A percentile compares a stretch with the other conserved stretches of the same genome.
Conservation (phyloP, 53 echinoderm and acorn worm genomes). For the Antedon mediterranea region DNA sequence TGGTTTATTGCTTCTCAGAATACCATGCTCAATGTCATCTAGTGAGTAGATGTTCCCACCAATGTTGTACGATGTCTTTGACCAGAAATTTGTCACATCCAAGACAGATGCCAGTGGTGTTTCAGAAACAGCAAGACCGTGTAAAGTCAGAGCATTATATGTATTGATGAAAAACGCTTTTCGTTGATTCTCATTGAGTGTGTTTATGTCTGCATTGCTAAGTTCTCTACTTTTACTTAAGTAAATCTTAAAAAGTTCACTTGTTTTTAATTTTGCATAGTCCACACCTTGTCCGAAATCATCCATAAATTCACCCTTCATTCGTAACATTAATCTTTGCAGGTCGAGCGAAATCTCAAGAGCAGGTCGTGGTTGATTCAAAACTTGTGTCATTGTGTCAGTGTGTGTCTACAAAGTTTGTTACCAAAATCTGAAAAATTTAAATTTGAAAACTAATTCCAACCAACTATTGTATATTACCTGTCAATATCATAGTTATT, state of each 20-base stretch:
- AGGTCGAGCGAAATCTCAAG: slow-evolving; percentile 28
- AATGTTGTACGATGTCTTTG: slow-evolving; percentile 41
- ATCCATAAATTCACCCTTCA: slow-evolving; percentile 49
- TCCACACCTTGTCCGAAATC: slow-evolving; percentile 32
- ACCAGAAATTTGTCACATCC: slow-evolving; percentile 53
- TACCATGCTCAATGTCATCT: slow-evolving; percentile 68
- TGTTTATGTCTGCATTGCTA: slow-evolving; percentile 20
- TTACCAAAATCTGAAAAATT: too few species aligned
- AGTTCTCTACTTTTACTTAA: slow-evolving; percentile 25
- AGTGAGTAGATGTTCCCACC: slow-evolving; percentile 43
- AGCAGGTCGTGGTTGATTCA: slow-evolving; percentile 16
- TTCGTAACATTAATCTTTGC: slow-evolving; percentile 40
- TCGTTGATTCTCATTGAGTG: slow-evolving; percentile 26
- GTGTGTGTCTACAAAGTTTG: too few species aligned
- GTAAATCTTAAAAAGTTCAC: slow-evolving; percentile 23
- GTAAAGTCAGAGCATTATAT: slow-evolving; percentile 61
- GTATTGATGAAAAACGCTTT: slow-evolving; percentile 69
- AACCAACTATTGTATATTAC: too few species aligned
- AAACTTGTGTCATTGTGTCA: too few species aligned
- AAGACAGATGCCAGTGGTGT: slow-evolving; percentile 40
- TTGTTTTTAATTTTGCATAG: slow-evolving; percentile 17
- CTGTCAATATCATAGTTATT: too few species aligned
- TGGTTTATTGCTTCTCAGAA: slow-evolving; percentile 42
- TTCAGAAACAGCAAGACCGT: slow-evolving; percentile 25
- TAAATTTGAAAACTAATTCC: too few species aligned